Evolutionary conservation across 2,797 vertebrate genomes (phyloP).

Genomic region (Eulemur coronatus): DNA sequence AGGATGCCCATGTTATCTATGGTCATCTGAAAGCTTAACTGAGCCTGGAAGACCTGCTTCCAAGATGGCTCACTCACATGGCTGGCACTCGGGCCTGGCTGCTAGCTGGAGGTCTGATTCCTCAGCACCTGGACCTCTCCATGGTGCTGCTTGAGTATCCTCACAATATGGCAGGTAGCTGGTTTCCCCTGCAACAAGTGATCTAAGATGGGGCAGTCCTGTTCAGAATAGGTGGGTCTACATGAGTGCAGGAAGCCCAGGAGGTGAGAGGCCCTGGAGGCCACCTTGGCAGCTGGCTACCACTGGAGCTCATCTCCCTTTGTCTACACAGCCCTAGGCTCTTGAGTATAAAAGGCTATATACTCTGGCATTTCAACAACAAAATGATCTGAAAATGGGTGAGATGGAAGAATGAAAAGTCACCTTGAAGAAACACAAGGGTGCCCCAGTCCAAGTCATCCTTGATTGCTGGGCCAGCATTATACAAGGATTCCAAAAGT

Average conservation of each 20-base stretch:
- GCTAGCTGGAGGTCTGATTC: neutral
- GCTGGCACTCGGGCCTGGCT: neutral
- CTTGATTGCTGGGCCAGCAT: neutral
- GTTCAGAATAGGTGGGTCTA: neutral
- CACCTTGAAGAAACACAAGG: neutral
- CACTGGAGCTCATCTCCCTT: neutral
- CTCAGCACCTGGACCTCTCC: neutral
- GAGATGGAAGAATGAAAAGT: neutral
- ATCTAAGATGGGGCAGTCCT: neutral
- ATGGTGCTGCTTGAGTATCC: neutral
- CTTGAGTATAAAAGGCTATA: neutral
- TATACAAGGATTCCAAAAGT: neutral
- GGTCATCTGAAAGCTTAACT: neutral
- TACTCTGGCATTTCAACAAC: neutral
- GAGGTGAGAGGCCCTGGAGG: neutral
- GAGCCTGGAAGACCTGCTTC: neutral
- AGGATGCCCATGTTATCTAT: neutral
- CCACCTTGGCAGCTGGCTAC: neutral
- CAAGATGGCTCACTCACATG: rapidly evolving
- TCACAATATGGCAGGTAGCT: neutral
- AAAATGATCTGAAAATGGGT: neutral
- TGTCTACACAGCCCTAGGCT: neutral
- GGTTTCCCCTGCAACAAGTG: neutral
- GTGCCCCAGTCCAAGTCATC: neutral
- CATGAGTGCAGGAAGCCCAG: neutral